phyloP scores from a whole-genome alignment of 2,888 invertebrate genomes.

The Incurvaria masculella region DNA sequence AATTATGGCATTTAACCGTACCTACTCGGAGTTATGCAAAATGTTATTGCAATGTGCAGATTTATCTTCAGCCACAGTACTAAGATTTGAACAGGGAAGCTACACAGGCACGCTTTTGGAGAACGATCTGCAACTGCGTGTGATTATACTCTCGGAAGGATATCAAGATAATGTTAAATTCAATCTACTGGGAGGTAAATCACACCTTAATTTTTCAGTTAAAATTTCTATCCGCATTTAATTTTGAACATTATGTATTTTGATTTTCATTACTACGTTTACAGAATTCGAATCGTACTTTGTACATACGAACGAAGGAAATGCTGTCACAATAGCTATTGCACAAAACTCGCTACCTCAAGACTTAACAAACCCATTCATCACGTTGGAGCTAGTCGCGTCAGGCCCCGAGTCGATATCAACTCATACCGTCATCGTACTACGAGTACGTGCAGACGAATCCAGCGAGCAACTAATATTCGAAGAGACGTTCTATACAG shows the following conservation, averaged over 20 bases:
- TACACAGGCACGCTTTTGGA: constrained; percentile 21
- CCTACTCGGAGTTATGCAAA: too few relatives aligned
- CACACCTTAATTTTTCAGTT: too few relatives aligned
- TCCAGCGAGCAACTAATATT: constrained; percentile 14
- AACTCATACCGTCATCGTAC: constrained; percentile 21
- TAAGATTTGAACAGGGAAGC: constrained; percentile 23
- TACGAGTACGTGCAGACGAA: constrained; percentile 16
- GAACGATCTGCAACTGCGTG: constrained; percentile 14
- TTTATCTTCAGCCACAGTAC: constrained; percentile 24
- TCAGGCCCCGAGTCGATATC: constrained; percentile 17
- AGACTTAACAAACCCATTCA: constrained; percentile 17
- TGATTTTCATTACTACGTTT: constrained; percentile 8
- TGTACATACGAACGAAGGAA: constrained; percentile 5
- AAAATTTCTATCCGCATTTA: not conserved
- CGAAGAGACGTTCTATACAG: constrained; percentile 20
- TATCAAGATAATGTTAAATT: constrained; percentile 20
- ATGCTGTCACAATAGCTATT: constrained; percentile 12
- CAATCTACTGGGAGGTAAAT: constrained; percentile 21
- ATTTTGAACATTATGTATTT: not conserved
- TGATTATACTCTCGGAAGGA: constrained; percentile 22
- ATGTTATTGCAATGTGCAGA: constrained; percentile 32
- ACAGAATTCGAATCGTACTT: constrained; percentile 19
- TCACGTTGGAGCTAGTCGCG: constrained; percentile 22
- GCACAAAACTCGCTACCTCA: constrained; percentile 19
- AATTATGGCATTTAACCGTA: too few relatives aligned